Evolutionary conservation across 1,140 invertebrate genomes (phyloP).

Genomic region (Capitella teleta): DNA sequence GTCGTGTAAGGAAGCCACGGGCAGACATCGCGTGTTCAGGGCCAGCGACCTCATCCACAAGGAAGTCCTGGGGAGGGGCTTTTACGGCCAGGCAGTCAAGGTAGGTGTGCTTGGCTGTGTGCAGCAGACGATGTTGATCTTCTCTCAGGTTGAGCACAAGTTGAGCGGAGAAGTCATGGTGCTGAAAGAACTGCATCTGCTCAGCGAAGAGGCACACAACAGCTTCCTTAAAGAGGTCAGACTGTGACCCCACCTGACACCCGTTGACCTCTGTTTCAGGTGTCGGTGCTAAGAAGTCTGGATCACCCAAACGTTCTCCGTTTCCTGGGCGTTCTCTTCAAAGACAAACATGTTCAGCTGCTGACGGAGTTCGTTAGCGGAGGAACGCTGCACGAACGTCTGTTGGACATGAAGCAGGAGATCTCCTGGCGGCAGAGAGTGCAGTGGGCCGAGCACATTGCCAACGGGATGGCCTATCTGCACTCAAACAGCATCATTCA

Average conservation of each 20-base stretch:
- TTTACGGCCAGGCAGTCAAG: no score
- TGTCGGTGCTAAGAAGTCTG: slow-evolving; percentile 74
- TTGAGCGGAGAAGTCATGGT: no score
- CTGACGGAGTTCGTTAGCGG: slow-evolving; percentile 51
- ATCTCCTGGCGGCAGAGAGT: slow-evolving; percentile 31
- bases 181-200: no score
- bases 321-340: slow-evolving; percentile 87
- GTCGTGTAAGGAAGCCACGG: no score
- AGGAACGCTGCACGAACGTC: slow-evolving; percentile 33
- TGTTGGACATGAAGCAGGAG: slow-evolving; percentile 24
- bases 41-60: no score
- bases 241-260: background rate
- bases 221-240: background rate
- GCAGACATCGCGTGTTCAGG: no score
- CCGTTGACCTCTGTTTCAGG: slow-evolving; percentile 46
- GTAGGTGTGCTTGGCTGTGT: no score
- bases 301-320: slow-evolving; percentile 79
- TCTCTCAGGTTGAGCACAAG: no score
- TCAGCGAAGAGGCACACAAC: no score
- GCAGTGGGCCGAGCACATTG: slow-evolving; percentile 34
- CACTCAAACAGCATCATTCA: slow-evolving; percentile 41
- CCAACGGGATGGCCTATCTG: slow-evolving; percentile 39
- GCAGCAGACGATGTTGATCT: no score
- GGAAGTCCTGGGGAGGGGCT: no score
- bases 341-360: slow-evolving; percentile 78